Base-by-base conservation (phyloP, 2,888 invertebrate genomes). In the Andrena fulva region DNA sequence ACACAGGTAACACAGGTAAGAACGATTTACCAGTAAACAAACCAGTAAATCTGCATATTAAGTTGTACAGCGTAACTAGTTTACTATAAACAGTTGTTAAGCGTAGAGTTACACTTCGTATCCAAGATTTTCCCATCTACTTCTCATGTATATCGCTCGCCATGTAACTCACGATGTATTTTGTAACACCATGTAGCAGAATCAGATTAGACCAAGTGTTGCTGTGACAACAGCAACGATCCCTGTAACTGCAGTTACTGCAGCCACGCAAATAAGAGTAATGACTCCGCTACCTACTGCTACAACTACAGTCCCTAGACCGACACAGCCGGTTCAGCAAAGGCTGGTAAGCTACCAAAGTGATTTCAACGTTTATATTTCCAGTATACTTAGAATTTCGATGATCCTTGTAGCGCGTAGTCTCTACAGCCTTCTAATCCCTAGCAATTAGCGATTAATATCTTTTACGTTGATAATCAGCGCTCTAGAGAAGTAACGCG, bases 211-310 rank as follows among this genome's bases (percentile, higher is more conserved):
- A 92, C 95, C 95, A 85, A 94, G 95, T 81, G 94, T 95, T 69
- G 92, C 93, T 62, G 91, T 92, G 20, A 87, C 92, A 56, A 86
- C 91, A 59, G 89, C 91, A 35, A 90, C 91, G 59, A 89, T 91
- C 84, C 90, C 93, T 77, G 85, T 89, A 78, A 90, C 85, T 5
- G 77, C 91, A 59, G 90, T 91, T 72, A 90, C 93, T 63, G 95
- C 95, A 75, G 94, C 95, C 71, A 95, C 95, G 66, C 96, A 96
- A 93, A 96, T 96, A 86, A 94, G 96, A 89, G 95, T 96, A 91
- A 95, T 96, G 91, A 94, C 95, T 80, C 95, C 95, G 20, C 85
- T 92, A 81, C 92, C 94, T 82, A 92, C 94, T 77, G 91, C 92
- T 82, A 90, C 94, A 73, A 91, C 94, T 27, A 92, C 95, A 27